Percentiles rank a stretch among this genome's conserved stretches.
Conservation (phyloP, 2,113 vertebrate genomes). For the Atractosteus spatula region DNA sequence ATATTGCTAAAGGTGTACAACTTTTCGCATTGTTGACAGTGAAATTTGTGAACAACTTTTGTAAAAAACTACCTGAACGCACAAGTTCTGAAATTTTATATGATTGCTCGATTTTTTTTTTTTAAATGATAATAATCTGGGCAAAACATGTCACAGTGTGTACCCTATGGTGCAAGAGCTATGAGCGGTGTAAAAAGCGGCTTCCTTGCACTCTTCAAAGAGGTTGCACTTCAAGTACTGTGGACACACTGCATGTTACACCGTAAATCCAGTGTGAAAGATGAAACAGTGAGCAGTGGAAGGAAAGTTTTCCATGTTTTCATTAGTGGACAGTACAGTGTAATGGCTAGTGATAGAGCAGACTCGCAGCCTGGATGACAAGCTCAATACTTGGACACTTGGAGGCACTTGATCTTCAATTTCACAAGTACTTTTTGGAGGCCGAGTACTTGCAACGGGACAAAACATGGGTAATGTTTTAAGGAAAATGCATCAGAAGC, state of each 20-base stretch:
- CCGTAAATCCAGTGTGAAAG: not conserved
- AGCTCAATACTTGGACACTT: too few species aligned
- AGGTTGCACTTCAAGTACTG: too few species aligned
- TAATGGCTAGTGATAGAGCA: too few species aligned
- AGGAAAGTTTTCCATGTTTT: not conserved
- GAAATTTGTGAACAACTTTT: not conserved
- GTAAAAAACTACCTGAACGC: not conserved
- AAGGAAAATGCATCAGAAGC: too few species aligned
- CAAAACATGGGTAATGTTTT: too few species aligned
- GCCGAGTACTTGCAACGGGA: too few species aligned
- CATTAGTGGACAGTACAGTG: too few species aligned
- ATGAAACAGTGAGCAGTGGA: not conserved
- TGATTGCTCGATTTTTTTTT: not conserved
- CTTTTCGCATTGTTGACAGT: not conserved
- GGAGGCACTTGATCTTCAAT: too few species aligned
- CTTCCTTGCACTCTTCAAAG: too few species aligned
- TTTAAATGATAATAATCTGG: conserved; percentile 3
- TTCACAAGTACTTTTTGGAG: too few species aligned
- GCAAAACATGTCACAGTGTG: conserved; percentile 6
- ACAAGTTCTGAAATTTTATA: not conserved
- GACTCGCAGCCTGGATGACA: too few species aligned
- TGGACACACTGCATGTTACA: too few species aligned
- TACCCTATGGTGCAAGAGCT: not conserved
- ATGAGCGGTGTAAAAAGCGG: not conserved
- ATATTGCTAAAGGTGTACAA: not conserved